Percentiles rank a stretch among this genome's conserved stretches.
phyloP scores from a whole-genome alignment of 2,797 vertebrate species.

The Phaenicophaeus curvirostris region DNA sequence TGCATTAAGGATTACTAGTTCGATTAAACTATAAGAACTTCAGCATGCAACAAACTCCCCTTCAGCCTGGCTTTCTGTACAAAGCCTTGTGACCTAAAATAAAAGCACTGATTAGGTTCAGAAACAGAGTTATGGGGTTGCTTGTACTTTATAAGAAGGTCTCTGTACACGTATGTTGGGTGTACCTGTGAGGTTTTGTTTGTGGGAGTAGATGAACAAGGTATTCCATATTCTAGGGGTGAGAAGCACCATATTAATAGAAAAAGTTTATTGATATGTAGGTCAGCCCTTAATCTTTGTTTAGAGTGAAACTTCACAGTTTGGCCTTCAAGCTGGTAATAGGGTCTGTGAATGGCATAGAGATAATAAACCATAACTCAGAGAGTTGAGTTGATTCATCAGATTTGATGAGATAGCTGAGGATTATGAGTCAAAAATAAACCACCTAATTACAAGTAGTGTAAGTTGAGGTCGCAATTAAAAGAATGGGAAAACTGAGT shows the following conservation, averaged over 20 bases:
- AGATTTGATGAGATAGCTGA: not conserved
- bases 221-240: not conserved
- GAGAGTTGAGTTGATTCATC: not conserved
- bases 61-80: not conserved
- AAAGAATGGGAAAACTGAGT: not conserved
- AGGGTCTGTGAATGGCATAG: not conserved
- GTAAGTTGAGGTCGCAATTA: not conserved
- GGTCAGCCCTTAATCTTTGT: not conserved
- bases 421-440: conserved; percentile 16
- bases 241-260: not conserved
- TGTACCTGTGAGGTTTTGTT: not conserved
- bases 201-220: not conserved
- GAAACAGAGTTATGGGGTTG: not conserved
- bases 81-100: not conserved
- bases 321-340: not conserved
- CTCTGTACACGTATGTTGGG: not conserved
- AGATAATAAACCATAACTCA: not conserved
- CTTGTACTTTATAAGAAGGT: not conserved
- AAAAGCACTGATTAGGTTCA: not conserved
- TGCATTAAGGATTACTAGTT: not conserved
- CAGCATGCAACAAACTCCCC: not conserved
- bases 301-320: not conserved
- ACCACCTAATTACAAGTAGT: not conserved
- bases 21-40: not conserved
- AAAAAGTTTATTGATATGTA: not conserved